Conservation (phyloP, 1,140 invertebrate genomes). For the Caenorhabditis latens region DNA sequence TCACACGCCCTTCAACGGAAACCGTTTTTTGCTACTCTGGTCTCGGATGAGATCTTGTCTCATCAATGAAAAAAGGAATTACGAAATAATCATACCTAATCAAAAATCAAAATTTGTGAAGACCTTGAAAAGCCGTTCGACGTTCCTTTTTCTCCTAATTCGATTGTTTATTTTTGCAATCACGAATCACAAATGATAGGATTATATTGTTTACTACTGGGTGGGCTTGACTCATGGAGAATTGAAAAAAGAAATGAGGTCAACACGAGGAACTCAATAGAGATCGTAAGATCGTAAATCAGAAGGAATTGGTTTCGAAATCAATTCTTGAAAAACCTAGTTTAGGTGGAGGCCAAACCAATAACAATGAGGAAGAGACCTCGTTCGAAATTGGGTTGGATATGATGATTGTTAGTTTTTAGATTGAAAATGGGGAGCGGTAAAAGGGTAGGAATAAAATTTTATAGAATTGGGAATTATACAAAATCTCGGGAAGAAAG, state of each 20-base stretch:
- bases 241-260: neutral
- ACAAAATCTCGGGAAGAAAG: no score
- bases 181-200: neutral
- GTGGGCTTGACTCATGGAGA: neutral
- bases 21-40: conserved; percentile 19
- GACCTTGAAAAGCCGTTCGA: conserved; percentile 45
- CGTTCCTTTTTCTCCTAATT: conserved; percentile 14
- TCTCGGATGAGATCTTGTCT: neutral
- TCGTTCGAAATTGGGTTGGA: no score
- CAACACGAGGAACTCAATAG: neutral
- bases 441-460: no score
- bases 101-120: conserved; percentile 29
- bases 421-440: no score
- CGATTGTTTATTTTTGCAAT: neutral
- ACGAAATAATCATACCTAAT: conserved; percentile 10
- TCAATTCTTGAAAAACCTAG: neutral
- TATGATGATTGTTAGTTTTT: no score
- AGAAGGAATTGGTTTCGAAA: neutral
- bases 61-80: neutral
- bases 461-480: no score
- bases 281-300: conserved; percentile 4
- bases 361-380: neutral
- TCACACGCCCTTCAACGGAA: neutral
- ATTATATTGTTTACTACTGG: neutral
- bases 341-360: neutral